Conservation (phyloP, 2,888 invertebrate species). For the Itoplectis maculator region DNA sequence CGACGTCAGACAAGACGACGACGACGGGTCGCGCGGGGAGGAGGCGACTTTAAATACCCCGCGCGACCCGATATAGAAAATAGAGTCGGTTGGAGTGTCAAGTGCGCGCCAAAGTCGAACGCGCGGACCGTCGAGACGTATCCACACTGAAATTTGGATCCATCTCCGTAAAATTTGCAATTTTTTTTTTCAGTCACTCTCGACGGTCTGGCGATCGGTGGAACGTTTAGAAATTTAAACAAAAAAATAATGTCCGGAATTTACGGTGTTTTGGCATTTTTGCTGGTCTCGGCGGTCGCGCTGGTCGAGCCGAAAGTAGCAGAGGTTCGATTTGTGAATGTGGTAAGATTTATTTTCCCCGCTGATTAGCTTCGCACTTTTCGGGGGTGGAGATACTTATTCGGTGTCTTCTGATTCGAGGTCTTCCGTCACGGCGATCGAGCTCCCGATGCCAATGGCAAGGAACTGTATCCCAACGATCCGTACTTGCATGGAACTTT, state of each 20-base stretch:
- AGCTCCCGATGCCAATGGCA: slow-evolving; percentile 87
- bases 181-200: too few relatives aligned
- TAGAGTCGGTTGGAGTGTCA: slow-evolving; percentile 45
- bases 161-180: too few relatives aligned
- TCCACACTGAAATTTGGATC: not conserved
- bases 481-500: slow-evolving; percentile 85
- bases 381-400: too few relatives aligned
- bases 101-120: slow-evolving; percentile 48
- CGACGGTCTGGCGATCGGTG: too few relatives aligned
- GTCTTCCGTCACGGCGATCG: slow-evolving; percentile 90
- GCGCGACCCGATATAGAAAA: slow-evolving; percentile 39
- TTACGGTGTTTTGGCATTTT: slow-evolving; percentile 17
- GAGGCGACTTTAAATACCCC: slow-evolving; percentile 57
- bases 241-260: slow-evolving; percentile 39
- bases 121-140: not conserved
- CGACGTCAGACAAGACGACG: not conserved
- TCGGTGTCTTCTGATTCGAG: slow-evolving; percentile 82
- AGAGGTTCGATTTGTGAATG: slow-evolving; percentile 71
- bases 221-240: too few relatives aligned
- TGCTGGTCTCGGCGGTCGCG: slow-evolving; percentile 49
- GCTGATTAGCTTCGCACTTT: too few relatives aligned
- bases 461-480: slow-evolving; percentile 87
- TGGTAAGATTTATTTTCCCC: slow-evolving; percentile 67
- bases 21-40: slow-evolving; percentile 39
- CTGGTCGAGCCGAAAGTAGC: slow-evolving; percentile 25